A percentile compares a stretch with the other conserved stretches of the same genome.
Evolutionary conservation across 92 coral and sea anemone species (phyloP).

Genomic region (Epizoanthus scotinus): DNA sequence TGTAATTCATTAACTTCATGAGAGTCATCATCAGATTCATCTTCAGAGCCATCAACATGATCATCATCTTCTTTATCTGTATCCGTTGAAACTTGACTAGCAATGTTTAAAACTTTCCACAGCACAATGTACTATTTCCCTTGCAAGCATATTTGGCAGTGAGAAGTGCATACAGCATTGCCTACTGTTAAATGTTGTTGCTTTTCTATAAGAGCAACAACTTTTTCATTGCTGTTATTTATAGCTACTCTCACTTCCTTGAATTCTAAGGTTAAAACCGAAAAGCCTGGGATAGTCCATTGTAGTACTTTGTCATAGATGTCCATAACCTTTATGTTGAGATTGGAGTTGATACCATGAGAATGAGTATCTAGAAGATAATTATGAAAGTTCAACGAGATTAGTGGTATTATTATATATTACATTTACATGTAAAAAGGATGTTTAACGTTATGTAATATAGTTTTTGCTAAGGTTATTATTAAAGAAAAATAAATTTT

Average conservation of each 20-base stretch:
- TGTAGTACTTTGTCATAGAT: too few relatives aligned
- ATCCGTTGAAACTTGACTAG: neutral
- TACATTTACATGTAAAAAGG: too few relatives aligned
- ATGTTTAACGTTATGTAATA: too few relatives aligned
- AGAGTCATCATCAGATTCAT: neutral
- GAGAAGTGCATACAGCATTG: constrained; percentile 37
- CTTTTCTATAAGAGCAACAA: constrained; percentile 39
- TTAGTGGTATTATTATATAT: too few relatives aligned
- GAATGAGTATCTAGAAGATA: too few relatives aligned
- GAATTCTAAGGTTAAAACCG: constrained; percentile 59
- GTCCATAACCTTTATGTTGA: too few relatives aligned
- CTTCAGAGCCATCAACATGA: constrained; percentile 22
- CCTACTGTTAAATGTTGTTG: constrained; percentile 26
- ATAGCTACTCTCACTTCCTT: constrained; percentile 24
- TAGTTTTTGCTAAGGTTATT: too few relatives aligned
- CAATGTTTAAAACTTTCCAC: constrained; percentile 31
- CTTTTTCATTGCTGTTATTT: constrained; percentile 40
- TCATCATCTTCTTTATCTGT: constrained; percentile 5
- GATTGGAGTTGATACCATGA: too few relatives aligned
- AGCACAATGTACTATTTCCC: constrained; percentile 45
- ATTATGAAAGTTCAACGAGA: too few relatives aligned
- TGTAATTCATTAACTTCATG: neutral
- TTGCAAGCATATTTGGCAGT: constrained; percentile 38
- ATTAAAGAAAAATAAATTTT: too few relatives aligned
- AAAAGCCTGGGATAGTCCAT: constrained; percentile 68